These are phyloP conservation scores for Fratercula arctica DNA, from an alignment of 2,797 vertebrate genomes.

Conservation along the genomic window DNA sequence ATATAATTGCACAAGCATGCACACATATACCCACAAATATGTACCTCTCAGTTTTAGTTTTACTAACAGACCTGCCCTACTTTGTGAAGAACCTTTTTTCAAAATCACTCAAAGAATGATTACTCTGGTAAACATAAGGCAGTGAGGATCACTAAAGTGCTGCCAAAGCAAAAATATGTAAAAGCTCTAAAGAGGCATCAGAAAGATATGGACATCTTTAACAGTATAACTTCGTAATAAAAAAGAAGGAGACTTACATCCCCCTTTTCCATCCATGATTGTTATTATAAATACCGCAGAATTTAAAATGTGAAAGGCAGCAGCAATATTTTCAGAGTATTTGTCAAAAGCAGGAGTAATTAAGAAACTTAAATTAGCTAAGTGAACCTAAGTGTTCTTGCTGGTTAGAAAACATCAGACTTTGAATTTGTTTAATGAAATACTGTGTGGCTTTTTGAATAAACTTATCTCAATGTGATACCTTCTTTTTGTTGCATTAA, in stretches of 20 bases:
- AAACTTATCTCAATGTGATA: not conserved
- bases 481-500: not conserved
- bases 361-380: not conserved
- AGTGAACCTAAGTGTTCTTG: not conserved
- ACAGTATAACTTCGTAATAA: not conserved
- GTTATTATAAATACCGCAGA: not conserved
- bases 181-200: not conserved
- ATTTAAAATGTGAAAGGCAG: not conserved
- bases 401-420: not conserved
- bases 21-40: too few species aligned
- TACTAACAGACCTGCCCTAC: not conserved
- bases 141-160: not conserved
- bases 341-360: not conserved
- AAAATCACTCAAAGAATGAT: not conserved
- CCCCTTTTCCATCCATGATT: not conserved
- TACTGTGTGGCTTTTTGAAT: not conserved
- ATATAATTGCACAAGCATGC: not conserved
- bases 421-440: slow-evolving; percentile 23
- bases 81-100: not conserved
- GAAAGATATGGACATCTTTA: not conserved
- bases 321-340: not conserved
- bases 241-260: not conserved
- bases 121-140: not conserved
- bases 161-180: not conserved
- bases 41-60: not conserved